Percentiles rank a stretch among this genome's conserved stretches.
Evolutionary conservation across 1,140 invertebrate species (phyloP).

Genomic region (Zelostemma sp.): DNA sequence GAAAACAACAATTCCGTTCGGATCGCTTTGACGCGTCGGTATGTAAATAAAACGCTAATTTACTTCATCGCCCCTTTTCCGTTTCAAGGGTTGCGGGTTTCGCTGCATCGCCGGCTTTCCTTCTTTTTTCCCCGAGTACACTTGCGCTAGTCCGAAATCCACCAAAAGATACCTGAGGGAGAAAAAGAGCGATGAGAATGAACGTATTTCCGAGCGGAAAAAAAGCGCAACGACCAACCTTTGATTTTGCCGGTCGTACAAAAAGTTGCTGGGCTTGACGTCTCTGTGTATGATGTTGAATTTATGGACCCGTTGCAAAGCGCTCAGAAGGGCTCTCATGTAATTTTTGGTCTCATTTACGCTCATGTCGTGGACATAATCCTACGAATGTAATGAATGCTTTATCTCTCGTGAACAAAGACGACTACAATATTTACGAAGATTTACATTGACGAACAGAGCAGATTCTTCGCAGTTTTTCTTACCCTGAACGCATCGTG

Average conservation of each 20-base stretch:
- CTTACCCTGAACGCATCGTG: constrained; percentile 85
- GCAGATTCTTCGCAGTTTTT: constrained; percentile 24
- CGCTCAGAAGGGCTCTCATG: constrained; percentile 85
- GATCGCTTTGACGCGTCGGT: no score
- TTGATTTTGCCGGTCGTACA: constrained; percentile 84
- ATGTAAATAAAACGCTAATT: neutral
- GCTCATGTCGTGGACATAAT: constrained; percentile 81
- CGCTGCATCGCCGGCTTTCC: constrained; percentile 8
- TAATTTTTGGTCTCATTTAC: constrained; percentile 82
- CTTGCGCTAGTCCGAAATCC: constrained; percentile 91
- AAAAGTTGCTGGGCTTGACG: constrained; percentile 94
- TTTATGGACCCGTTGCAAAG: constrained; percentile 84
- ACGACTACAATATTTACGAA: neutral
- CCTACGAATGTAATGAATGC: constrained; percentile 70
- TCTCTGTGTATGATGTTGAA: constrained; percentile 92
- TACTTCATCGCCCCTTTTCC: constrained; percentile 62
- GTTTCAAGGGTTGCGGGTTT: constrained; percentile 39
- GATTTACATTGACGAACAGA: neutral
- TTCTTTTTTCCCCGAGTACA: constrained; percentile 52
- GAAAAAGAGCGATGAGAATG: neutral
- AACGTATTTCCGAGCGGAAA: constrained; percentile 5
- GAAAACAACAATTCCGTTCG: no score
- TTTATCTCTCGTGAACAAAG: no score
- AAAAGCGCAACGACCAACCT: constrained; percentile 69
- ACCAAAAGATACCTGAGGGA: constrained; percentile 78